These are phyloP conservation scores for Strix uralensis DNA, from an alignment of 2,113 vertebrate species.

Conservation along the genomic window DNA sequence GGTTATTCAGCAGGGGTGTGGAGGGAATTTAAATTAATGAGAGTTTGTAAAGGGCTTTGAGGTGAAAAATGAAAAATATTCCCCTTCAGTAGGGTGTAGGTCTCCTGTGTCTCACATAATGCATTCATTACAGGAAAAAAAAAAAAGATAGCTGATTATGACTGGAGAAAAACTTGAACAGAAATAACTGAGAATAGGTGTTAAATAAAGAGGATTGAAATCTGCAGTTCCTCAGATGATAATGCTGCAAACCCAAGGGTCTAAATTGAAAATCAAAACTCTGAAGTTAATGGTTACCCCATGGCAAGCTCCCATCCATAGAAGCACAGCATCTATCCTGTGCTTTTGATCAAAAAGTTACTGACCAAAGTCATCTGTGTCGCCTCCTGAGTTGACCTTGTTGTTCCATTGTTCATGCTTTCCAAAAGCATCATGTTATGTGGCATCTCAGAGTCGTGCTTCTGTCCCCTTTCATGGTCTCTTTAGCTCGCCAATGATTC, in stretches of 20 bases:
- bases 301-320: background rate
- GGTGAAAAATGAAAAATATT: conserved; percentile 47
- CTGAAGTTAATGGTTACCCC: background rate
- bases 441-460: background rate
- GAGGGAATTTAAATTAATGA: conserved; percentile 47
- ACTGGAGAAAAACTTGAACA: background rate
- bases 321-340: background rate
- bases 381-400: background rate
- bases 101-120: background rate
- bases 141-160: background rate
- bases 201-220: background rate
- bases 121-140: background rate
- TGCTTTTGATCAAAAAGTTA: background rate
- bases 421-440: background rate
- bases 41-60: conserved; percentile 1
- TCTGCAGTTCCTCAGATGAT: background rate
- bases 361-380: background rate
- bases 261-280: background rate
- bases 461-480: background rate
- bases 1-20: conserved; percentile 5
- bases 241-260: background rate
- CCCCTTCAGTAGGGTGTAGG: background rate
- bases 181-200: background rate
- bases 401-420: background rate
- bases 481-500: background rate